phyloP scores from a whole-genome alignment of 2,888 invertebrate genomes.

The Sarcophaga caerulescens region DNA sequence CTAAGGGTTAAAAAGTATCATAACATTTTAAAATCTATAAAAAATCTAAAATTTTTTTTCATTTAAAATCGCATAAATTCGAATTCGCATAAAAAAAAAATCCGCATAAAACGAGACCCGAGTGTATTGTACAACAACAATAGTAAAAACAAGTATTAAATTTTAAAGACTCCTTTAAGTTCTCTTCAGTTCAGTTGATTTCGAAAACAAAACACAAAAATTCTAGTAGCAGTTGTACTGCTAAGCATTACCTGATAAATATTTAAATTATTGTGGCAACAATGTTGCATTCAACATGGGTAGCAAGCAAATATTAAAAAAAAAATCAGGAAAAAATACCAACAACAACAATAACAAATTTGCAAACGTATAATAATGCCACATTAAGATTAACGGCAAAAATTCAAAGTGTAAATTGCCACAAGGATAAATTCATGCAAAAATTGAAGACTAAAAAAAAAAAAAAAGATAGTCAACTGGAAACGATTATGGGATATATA shows the following conservation, averaged over 20 bases:
- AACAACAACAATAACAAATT: background rate
- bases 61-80: too few relatives aligned
- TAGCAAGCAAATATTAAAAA: slow-evolving; percentile 22
- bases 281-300: slow-evolving; percentile 56
- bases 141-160: background rate
- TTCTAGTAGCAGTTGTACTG: slow-evolving; percentile 28
- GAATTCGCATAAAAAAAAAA: too few relatives aligned
- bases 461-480: background rate
- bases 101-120: too few relatives aligned
- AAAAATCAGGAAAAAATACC: background rate
- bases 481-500: background rate
- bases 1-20: too few relatives aligned
- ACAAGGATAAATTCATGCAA: slow-evolving; percentile 36
- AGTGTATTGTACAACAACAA: slow-evolving; percentile 8
- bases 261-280: slow-evolving; percentile 62
- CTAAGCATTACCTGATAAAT: slow-evolving; percentile 26
- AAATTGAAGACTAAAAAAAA: background rate
- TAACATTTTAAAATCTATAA: too few relatives aligned
- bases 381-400: background rate
- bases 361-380: background rate
- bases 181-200: too few relatives aligned
- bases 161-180: background rate
- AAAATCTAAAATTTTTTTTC: too few relatives aligned
- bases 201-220: background rate
- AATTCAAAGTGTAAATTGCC: slow-evolving; percentile 50